Conservation (phyloP, 2,113 vertebrate species). For the Myrmophylax atrothorax region DNA sequence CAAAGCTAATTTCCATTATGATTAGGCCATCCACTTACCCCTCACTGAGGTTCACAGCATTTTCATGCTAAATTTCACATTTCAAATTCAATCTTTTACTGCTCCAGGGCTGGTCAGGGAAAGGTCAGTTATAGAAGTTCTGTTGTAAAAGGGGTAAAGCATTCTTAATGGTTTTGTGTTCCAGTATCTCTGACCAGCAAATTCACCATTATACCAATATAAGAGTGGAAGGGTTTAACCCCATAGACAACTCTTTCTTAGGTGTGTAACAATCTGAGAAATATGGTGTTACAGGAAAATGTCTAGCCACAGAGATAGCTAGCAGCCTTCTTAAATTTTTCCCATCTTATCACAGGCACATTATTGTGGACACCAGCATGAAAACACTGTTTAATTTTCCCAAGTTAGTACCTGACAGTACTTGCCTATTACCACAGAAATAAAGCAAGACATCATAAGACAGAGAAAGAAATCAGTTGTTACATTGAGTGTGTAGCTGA, state of each 20-base stretch:
- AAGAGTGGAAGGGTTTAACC: not conserved
- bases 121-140: not conserved
- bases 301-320: not conserved
- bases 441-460: not conserved
- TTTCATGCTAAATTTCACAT: constrained; percentile 43
- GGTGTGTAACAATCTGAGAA: not conserved
- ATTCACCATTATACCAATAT: not conserved
- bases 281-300: not conserved
- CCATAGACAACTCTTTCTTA: not conserved
- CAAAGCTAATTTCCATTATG: not conserved
- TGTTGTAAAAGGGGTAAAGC: not conserved
- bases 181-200: not conserved
- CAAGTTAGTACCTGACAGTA: not conserved
- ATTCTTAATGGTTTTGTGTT: not conserved
- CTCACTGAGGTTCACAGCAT: not conserved
- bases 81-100: not conserved
- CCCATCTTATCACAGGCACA: not conserved
- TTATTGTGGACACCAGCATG: not conserved
- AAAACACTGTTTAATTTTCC: not conserved
- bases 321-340: not conserved
- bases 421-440: not conserved
- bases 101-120: not conserved
- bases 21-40: not conserved
- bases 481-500: not conserved
- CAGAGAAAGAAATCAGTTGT: not conserved